Base-by-base conservation (phyloP, 1,140 invertebrate species). In the Euwallacea fornicatus region DNA sequence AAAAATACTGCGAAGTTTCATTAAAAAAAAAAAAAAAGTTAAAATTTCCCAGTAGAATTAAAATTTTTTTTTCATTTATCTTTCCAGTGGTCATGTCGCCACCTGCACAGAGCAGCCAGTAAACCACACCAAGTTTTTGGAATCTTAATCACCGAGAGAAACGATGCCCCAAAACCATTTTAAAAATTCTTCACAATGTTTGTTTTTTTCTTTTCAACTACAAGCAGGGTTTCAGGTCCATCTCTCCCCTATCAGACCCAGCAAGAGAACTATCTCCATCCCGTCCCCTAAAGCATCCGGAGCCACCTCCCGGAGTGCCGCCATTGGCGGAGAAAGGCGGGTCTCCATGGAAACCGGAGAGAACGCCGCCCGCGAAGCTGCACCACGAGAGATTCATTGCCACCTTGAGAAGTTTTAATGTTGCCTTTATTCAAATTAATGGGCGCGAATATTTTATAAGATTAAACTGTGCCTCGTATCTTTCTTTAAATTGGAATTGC, bases 401-500 rank as follows among this genome's bases (percentile, higher is more conserved):
- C 80, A 81, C 80, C 80, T 81, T 79, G 80, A 81, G 80, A 81
- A 78, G 79, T 78, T 80, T 79, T 81, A 81, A 81, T 80, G 80
- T 81, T 81, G 79, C 78, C 78, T 81, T 81, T 81, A 81, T 81
- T 81, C 80, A 81, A 81, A 81, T 81, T 81, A 81, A 81, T 78
- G 78, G 74, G 69, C 76, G 74, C 75, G 75, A 78, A 78, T 80
- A 79, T 79, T 77, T 78, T 77, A 77, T 76, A 78, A 77, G 75
- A 77, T 78, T 79, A 78, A 77, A 77, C 74, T 74, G 72, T 70
- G 72, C 73, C 73, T 75, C 77, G 77, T 78, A 78, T 74, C 73
- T 78, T 76, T 78, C 69, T 77, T 78, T 78, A 78, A 78, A 78
- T 78, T 78, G 77, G 76, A 67, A 75, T 72, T 74, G 76, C 73